A percentile compares a stretch with the other conserved stretches of the same genome.
These are phyloP conservation scores for Alligator sinensis DNA, from an alignment of 2,113 vertebrate genomes.

Conservation along the genomic window DNA sequence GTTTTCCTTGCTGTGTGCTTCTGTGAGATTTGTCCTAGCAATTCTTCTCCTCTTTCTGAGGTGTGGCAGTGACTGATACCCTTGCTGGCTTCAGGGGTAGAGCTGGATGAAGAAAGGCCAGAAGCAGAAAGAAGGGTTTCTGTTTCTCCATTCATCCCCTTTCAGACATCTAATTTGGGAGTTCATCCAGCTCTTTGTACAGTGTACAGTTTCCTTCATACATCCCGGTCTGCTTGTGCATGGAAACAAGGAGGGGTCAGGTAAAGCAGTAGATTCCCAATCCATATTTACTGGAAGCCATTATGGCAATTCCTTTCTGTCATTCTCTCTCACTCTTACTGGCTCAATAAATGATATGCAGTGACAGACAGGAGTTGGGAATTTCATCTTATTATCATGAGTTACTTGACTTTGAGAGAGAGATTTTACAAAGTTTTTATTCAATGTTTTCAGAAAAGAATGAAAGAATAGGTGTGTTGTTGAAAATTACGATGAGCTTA, in stretches of 20 bases:
- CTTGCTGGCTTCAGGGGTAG: neutral
- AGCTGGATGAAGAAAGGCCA: neutral
- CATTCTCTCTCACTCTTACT: neutral
- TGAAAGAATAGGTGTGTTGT: no score
- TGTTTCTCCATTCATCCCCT: neutral
- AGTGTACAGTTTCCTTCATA: neutral
- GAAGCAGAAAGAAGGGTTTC: neutral
- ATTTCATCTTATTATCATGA: neutral
- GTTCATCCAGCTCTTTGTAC: neutral
- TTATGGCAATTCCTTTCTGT: neutral
- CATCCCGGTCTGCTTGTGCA: neutral
- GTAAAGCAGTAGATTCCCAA: neutral
- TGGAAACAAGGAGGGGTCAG: neutral
- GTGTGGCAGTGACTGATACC: neutral
- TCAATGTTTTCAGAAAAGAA: neutral
- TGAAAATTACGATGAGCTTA: no score
- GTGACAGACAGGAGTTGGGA: neutral
- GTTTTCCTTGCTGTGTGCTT: slow-evolving; percentile 8
- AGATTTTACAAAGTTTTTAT: neutral
- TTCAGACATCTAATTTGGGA: neutral
- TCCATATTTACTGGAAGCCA: neutral
- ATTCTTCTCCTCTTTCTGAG: neutral
- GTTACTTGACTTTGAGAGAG: neutral
- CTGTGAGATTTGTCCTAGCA: neutral
- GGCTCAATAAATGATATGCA: neutral